Evolutionary conservation across 2,888 invertebrate species (phyloP).

Genomic region (Himalopsyche kuldschensis): DNA sequence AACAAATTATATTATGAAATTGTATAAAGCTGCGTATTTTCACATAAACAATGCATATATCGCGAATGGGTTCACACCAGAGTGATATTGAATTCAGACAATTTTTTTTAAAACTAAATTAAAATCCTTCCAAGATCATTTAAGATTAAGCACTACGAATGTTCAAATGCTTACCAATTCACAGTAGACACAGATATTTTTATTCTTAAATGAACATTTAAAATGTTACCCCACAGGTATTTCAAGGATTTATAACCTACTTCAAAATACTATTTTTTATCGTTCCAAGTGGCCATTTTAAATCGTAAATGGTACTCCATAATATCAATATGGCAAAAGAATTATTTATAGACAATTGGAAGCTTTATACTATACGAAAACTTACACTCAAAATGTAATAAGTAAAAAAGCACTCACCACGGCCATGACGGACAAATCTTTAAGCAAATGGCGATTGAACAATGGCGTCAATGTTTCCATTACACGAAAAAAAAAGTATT

Average conservation of each 20-base stretch:
- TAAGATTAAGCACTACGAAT: background rate
- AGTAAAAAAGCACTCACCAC: slow-evolving; percentile 26
- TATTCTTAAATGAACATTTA: background rate
- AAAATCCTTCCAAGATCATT: background rate
- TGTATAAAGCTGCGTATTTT: background rate
- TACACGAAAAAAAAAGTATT: slow-evolving; percentile 7
- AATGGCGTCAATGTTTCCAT: slow-evolving; percentile 18
- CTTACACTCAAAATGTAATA: background rate
- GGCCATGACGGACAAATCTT: slow-evolving; percentile 36
- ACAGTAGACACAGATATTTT: background rate
- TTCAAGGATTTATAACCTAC: slow-evolving; percentile 36
- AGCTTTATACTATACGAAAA: background rate
- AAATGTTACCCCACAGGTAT: slow-evolving; percentile 16
- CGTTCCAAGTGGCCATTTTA: background rate
- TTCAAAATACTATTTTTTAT: background rate
- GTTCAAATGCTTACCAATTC: background rate
- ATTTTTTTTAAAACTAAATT: background rate
- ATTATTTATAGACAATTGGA: background rate
- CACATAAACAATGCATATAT: background rate
- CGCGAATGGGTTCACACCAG: background rate
- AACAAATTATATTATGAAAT: background rate
- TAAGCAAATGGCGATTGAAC: slow-evolving; percentile 33
- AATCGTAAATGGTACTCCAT: background rate
- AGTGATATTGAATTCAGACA: background rate
- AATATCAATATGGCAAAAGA: background rate